Percentiles rank a stretch among this genome's conserved stretches.
Evolutionary conservation across 2,888 invertebrate species (phyloP).

Genomic region (Iselma pallidipennis): DNA sequence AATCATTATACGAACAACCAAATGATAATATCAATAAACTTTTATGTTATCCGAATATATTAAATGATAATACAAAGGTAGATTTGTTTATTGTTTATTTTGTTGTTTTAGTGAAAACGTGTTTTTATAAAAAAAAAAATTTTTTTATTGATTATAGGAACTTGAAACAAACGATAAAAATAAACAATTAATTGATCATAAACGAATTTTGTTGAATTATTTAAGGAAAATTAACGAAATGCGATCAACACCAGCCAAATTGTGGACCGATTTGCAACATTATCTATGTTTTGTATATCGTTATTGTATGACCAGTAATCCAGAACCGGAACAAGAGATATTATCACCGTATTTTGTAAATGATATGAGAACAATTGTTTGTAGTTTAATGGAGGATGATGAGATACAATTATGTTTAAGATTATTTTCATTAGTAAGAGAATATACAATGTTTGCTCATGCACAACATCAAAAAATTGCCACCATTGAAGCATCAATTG

Average conservation of each 20-base stretch:
- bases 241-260: constrained; percentile 38
- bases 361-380: constrained; percentile 46
- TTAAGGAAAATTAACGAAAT: constrained; percentile 41
- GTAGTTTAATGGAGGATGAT: constrained; percentile 48
- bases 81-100: not conserved
- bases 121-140: not conserved
- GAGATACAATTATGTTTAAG: constrained; percentile 63
- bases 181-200: not conserved
- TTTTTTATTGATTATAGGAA: not conserved
- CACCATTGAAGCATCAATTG: constrained; percentile 53
- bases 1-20: constrained; percentile 42
- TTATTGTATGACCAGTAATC: constrained; percentile 46
- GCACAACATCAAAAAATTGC: constrained; percentile 42
- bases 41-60: constrained; percentile 9
- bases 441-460: constrained; percentile 68
- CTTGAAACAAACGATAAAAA: not conserved
- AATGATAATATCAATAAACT: constrained; percentile 39
- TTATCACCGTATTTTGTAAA: constrained; percentile 44
- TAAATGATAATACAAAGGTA: constrained; percentile 29
- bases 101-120: no score
- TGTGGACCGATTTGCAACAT: constrained; percentile 50
- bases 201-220: constrained; percentile 31
- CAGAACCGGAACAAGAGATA: constrained; percentile 42
- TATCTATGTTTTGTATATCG: constrained; percentile 50
- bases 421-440: constrained; percentile 65